These are phyloP conservation scores for Lasius platythorax DNA, from an alignment of 2,888 invertebrate species.

Conservation along the genomic window DNA sequence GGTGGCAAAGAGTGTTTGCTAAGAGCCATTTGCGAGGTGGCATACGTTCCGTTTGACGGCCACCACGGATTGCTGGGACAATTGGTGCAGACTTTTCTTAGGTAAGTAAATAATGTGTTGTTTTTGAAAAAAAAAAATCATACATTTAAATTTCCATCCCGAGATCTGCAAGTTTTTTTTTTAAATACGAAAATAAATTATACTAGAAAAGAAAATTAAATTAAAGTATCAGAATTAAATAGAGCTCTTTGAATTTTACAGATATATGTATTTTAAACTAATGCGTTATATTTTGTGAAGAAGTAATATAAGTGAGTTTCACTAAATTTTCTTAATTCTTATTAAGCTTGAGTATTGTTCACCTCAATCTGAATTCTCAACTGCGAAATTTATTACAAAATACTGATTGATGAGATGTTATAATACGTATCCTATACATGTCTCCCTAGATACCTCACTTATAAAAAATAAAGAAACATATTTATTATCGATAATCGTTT, in stretches of 20 bases:
- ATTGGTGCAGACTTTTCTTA: conserved; percentile 91
- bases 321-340: neutral
- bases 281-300: neutral
- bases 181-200: neutral
- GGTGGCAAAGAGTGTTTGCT: conserved; percentile 89
- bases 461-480: conserved; percentile 7
- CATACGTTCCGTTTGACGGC: conserved; percentile 90
- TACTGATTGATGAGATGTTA: neutral
- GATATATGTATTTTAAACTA: neutral
- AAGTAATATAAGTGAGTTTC: neutral
- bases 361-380: neutral
- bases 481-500: conserved; percentile 24
- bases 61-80: conserved; percentile 92
- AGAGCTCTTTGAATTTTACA: neutral
- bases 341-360: neutral
- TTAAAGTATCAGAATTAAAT: neutral
- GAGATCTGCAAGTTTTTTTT: neutral
- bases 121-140: neutral
- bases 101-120: conserved; percentile 79
- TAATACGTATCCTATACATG: neutral
- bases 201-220: neutral
- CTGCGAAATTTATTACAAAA: neutral
- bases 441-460: neutral
- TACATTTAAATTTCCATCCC: neutral
- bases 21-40: conserved; percentile 92